These are phyloP conservation scores for Malurus melanocephalus DNA, from an alignment of 2,113 vertebrate genomes.

Conservation along the genomic window DNA sequence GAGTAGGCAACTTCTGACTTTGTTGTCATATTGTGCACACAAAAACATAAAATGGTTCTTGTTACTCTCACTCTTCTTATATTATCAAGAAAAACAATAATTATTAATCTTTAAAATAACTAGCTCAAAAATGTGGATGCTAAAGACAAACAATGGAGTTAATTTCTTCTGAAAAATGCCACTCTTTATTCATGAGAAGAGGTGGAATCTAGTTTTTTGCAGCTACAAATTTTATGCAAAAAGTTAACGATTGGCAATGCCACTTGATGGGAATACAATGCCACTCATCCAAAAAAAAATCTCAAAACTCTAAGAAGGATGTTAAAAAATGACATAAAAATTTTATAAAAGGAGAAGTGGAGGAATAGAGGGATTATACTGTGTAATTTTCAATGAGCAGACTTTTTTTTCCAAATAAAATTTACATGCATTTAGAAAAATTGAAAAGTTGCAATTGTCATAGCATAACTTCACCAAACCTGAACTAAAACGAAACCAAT, in stretches of 20 bases:
- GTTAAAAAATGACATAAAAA: background rate
- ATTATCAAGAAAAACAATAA: background rate
- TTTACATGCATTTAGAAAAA: background rate
- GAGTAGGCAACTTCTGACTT: background rate
- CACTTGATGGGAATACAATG: background rate
- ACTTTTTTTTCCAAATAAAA: background rate
- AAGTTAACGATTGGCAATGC: background rate
- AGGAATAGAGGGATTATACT: background rate
- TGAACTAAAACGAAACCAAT: background rate
- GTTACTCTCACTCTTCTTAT: background rate
- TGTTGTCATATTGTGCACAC: background rate
- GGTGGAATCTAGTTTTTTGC: background rate
- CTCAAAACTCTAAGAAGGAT: background rate
- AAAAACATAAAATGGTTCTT: background rate
- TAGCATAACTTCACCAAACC: background rate
- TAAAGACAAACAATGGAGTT: background rate
- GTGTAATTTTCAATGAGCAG: background rate
- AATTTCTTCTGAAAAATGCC: background rate
- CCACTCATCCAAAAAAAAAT: background rate
- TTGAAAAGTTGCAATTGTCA: rapidly evolving
- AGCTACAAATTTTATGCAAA: background rate
- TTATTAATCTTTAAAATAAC: background rate
- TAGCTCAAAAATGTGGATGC: background rate
- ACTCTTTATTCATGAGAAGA: background rate
- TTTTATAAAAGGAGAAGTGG: background rate